Evolutionary conservation across 2,113 vertebrate species (phyloP), one percentile per base, ranked within the genome.

Genomic region (Otis tarda): DNA sequence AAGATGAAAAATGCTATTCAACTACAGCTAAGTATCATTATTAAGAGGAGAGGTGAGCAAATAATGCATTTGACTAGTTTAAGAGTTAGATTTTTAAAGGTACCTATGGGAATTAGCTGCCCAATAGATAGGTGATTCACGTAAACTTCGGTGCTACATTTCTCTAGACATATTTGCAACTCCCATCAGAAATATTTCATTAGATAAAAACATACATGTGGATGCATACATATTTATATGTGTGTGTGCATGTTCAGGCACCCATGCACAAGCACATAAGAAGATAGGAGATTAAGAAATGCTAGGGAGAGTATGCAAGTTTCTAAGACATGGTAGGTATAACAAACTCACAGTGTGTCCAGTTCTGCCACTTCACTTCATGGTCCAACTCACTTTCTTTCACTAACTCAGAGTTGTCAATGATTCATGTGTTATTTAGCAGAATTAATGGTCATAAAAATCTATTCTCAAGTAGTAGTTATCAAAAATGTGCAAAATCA

Each of bases 1-100:
- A 97, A 94, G 83, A 93, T 84, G 69, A 87, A 95, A 95, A 95
- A 91, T 28, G 31, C 3, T 88, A 70, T 74, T 94, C 87, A 93
- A 53, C 14, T 77, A 25, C 41, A 65, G 61, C 37, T 91, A 90
- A 93, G 67, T 74, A 83, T 85, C 74, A 47, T 85, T 91, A 85
- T 82, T 91, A 88, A 76, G 28, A 69, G 59, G 19, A 80, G 67
- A 85, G 6, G 11, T 52, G 55, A 85, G 63, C 89, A 93, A 96
- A 93, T 80, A 95, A 90, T 56, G 12, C 11, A 64, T 93, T 94
- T 31, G 65, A 7, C 45, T 71, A 50, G 77, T 57, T 81, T 81
- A 84, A 78, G 18, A 30, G 20, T 60, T 49, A 69, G 57, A 73
- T 77, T 91, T 94, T 88, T 89, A 94, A 89, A 95, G 37, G 12